Evolutionary conservation across 1,140 invertebrate genomes (phyloP).

Genomic region (Mya arenaria): DNA sequence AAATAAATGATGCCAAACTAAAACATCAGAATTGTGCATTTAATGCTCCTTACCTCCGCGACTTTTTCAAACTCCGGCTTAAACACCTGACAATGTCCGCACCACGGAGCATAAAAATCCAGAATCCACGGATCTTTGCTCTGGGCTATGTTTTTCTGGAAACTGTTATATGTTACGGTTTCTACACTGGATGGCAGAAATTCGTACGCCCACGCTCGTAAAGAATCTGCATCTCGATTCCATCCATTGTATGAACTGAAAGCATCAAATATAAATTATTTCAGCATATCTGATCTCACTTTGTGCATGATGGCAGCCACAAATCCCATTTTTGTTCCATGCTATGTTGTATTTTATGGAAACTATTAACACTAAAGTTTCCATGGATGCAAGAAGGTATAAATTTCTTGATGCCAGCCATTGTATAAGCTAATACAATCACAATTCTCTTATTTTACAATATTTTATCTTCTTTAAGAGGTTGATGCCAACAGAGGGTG

Average conservation of each 20-base stretch:
- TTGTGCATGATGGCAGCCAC: too few relatives aligned
- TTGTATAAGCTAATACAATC: too few relatives aligned
- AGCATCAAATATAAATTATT: constrained; percentile 46
- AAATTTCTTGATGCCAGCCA: too few relatives aligned
- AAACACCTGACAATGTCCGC: constrained; percentile 87
- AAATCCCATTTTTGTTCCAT: too few relatives aligned
- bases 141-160: constrained; percentile 79
- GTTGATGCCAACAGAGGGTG: too few relatives aligned
- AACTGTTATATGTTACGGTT: constrained; percentile 63
- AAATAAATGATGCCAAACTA: too few relatives aligned
- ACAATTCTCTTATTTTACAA: too few relatives aligned
- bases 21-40: too few relatives aligned
- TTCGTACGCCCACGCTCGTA: constrained; percentile 85
- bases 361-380: neutral
- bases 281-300: neutral
- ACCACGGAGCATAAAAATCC: constrained; percentile 90
- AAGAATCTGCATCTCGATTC: constrained; percentile 84
- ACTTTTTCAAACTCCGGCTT: constrained; percentile 87
- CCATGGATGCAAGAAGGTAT: neutral
- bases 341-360: too few relatives aligned
- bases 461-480: too few relatives aligned
- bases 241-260: constrained; percentile 85
- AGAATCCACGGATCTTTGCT: constrained; percentile 85
- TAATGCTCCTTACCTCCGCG: constrained; percentile 86
- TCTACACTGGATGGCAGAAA: constrained; percentile 83